These are phyloP conservation scores for Eugnorisma glareosa DNA, from an alignment of 2,888 invertebrate species.

Conservation along the genomic window DNA sequence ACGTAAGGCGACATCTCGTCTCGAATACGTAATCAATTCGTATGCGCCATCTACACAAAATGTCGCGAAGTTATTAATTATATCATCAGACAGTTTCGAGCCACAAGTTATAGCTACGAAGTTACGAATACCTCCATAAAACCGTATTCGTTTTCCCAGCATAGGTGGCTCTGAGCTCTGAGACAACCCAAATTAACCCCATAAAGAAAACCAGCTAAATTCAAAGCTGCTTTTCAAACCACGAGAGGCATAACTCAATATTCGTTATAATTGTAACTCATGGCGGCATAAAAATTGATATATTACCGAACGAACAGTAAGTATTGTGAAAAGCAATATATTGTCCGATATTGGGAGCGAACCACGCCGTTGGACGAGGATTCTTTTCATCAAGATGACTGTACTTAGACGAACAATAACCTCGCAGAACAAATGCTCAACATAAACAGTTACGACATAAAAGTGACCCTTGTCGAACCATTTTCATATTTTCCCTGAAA, in stretches of 20 bases:
- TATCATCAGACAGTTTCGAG: conserved; percentile 2
- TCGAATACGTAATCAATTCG: conserved; percentile 25
- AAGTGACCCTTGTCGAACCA: conserved; percentile 30
- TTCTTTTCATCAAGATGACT: conserved; percentile 43
- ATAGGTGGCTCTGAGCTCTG: conserved; percentile 59
- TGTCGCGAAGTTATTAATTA: conserved; percentile 43
- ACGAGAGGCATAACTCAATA: conserved; percentile 1
- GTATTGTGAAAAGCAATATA: conserved; percentile 36
- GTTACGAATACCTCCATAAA: conserved; percentile 1
- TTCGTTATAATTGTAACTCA: conserved; percentile 21
- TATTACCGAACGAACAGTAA: conserved; percentile 16
- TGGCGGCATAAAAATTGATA: conserved; percentile 12
- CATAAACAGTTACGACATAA: conserved; percentile 29
- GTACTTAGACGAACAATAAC: conserved; percentile 31
- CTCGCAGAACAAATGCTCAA: conserved; percentile 32
- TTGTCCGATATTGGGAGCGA: conserved; percentile 31
- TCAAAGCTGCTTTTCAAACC: conserved; percentile 19
- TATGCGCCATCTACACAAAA: conserved; percentile 59
- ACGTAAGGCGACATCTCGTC: conserved; percentile 4
- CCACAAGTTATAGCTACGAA: conserved; percentile 2
- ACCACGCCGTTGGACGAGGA: conserved; percentile 3
- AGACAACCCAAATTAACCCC: background rate
- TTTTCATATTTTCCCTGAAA: conserved; percentile 27
- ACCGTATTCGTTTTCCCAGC: conserved; percentile 5
- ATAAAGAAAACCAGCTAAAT: conserved; percentile 7